Conservation (phyloP, 2,113 vertebrate genomes). For the Grallaria varia region DNA sequence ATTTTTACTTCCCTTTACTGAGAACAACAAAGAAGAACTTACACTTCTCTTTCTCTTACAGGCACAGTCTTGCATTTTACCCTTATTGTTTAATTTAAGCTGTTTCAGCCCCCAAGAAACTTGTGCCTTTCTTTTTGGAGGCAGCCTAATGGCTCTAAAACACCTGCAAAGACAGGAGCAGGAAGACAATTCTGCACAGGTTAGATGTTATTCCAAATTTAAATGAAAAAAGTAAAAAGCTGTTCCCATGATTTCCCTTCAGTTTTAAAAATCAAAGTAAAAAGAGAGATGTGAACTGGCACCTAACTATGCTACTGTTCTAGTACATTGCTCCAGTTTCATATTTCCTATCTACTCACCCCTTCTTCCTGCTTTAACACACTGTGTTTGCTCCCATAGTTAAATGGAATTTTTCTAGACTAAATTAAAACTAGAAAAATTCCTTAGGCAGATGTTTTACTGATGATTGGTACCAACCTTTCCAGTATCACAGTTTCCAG, state of each 20-base stretch:
- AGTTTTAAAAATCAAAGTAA: not conserved
- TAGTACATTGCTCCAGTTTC: not conserved
- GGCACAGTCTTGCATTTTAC: not conserved
- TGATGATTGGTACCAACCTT: not conserved
- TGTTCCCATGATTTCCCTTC: not conserved
- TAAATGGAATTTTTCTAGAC: not conserved
- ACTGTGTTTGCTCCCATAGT: not conserved
- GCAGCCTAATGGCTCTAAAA: not conserved
- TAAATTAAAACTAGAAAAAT: not conserved
- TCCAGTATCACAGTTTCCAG: not conserved
- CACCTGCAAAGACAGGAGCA: not conserved
- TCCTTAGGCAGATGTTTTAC: not conserved
- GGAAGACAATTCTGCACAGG: not conserved
- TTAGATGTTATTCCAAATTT: not conserved
- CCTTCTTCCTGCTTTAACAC: not conserved
- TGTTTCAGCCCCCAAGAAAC: not conserved
- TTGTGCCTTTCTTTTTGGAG: not conserved
- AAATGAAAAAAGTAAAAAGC: not conserved
- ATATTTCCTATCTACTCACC: not conserved
- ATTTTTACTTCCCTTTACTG: constrained; percentile 15
- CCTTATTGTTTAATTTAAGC: not conserved
- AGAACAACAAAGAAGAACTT: not conserved
- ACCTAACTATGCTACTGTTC: not conserved
- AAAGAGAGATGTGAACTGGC: not conserved
- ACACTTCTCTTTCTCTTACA: constrained; percentile 6